Evolutionary conservation across 2,888 invertebrate genomes (phyloP).

Genomic region (Microctonus aethiopoides): DNA sequence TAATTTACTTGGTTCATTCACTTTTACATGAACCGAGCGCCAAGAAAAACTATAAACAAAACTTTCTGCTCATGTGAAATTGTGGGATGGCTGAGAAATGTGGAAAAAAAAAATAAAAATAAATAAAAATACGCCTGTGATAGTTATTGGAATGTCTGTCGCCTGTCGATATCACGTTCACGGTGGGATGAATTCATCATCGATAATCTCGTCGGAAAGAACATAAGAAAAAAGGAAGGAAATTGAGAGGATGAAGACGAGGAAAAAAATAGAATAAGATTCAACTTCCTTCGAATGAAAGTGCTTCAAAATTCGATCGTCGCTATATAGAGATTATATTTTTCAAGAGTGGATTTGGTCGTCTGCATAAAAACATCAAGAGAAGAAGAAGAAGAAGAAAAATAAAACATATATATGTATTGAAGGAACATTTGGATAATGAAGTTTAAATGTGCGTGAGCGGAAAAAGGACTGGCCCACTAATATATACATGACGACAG

Average conservation of each 20-base stretch:
- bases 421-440: background rate
- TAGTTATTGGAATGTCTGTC: background rate
- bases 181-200: background rate
- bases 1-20: background rate
- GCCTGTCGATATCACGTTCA: background rate
- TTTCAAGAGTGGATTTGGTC: background rate
- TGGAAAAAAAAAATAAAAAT: background rate
- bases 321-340: background rate
- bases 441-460: background rate
- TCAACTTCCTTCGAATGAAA: background rate
- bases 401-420: background rate
- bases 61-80: background rate
- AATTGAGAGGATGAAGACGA: background rate
- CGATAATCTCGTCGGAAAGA: background rate
- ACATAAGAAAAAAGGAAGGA: background rate
- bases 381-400: background rate
- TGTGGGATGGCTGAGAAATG: background rate
- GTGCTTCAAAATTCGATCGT: background rate
- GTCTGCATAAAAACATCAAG: background rate
- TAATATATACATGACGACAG: background rate
- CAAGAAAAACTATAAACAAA: too few species aligned
- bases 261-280: background rate
- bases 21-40: background rate
- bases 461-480: background rate
- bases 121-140: background rate